Conservation (phyloP, 1,140 invertebrate species). For the Leptinotarsa lineolata region DNA sequence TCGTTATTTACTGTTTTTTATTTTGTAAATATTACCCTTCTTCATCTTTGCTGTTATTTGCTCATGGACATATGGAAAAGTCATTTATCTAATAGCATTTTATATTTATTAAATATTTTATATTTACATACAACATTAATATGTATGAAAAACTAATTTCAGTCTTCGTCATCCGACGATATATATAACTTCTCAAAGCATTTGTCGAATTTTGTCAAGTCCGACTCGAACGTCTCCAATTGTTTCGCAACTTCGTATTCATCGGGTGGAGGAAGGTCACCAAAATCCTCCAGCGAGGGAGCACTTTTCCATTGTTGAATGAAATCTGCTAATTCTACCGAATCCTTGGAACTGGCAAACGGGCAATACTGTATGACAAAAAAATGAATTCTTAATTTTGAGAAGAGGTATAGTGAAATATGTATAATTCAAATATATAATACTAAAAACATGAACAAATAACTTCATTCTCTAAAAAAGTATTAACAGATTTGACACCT, state of each 20-base stretch:
- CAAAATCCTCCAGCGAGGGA: slow-evolving; percentile 69
- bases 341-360: slow-evolving; percentile 66
- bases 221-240: slow-evolving; percentile 74
- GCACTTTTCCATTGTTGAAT: slow-evolving; percentile 80
- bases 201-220: slow-evolving; percentile 74
- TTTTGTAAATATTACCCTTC: too few relatives aligned
- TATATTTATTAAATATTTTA: not conserved
- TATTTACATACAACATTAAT: slow-evolving; percentile 1
- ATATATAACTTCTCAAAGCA: slow-evolving; percentile 68
- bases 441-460: too few relatives aligned
- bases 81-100: too few relatives aligned
- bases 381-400: too few relatives aligned
- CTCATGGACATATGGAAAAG: too few relatives aligned
- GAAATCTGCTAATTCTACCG: slow-evolving; percentile 74
- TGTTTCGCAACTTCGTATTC: slow-evolving; percentile 73
- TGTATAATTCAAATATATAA: too few relatives aligned
- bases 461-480: too few relatives aligned
- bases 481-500: too few relatives aligned
- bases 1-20: too few relatives aligned
- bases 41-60: too few relatives aligned
- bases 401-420: too few relatives aligned
- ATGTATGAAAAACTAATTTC: slow-evolving; percentile 12
- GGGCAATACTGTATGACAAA: slow-evolving; percentile 60
- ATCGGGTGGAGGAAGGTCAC: slow-evolving; percentile 65
- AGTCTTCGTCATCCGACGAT: slow-evolving; percentile 59